Evolutionary conservation across 2,113 vertebrate genomes (phyloP).

Genomic region (Bostrychus sinensis): DNA sequence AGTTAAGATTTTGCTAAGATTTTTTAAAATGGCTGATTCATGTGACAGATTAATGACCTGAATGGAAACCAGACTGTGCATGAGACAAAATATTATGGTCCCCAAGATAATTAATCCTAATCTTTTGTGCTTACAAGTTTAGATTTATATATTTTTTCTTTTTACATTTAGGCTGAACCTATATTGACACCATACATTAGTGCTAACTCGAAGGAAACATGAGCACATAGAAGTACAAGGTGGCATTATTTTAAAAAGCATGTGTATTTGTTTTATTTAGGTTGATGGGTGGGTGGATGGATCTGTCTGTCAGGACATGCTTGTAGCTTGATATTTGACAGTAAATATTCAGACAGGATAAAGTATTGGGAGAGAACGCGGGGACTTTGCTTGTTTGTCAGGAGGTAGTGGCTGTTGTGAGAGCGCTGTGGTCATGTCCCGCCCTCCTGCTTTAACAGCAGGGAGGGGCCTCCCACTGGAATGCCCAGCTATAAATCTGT

Average conservation of each 20-base stretch:
- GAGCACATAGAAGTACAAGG: neutral
- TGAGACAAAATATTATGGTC: too few species aligned
- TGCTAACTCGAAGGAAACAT: neutral
- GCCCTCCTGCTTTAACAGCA: slow-evolving; percentile 77
- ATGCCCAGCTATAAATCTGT: slow-evolving; percentile 86
- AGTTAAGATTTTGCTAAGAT: too few species aligned
- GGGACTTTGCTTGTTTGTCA: slow-evolving; percentile 67
- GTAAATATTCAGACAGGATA: slow-evolving; percentile 10
- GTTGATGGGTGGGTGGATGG: too few species aligned
- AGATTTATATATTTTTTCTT: too few species aligned
- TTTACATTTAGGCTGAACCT: too few species aligned
- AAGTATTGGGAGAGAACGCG: slow-evolving; percentile 47
- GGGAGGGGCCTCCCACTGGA: slow-evolving; percentile 82
- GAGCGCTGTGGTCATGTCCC: slow-evolving; percentile 68
- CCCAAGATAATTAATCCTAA: too few species aligned
- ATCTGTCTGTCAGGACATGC: slow-evolving; percentile 1
- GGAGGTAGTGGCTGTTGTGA: slow-evolving; percentile 66
- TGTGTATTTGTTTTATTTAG: neutral
- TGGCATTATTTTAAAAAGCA: neutral
- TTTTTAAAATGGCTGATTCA: too few species aligned
- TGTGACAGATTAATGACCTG: too few species aligned
- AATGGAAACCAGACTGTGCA: too few species aligned
- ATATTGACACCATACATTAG: too few species aligned
- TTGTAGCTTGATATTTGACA: slow-evolving; percentile 12
- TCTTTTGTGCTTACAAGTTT: too few species aligned